Conservation (phyloP, 2,888 invertebrate species). For the Osmoderma eremita region DNA sequence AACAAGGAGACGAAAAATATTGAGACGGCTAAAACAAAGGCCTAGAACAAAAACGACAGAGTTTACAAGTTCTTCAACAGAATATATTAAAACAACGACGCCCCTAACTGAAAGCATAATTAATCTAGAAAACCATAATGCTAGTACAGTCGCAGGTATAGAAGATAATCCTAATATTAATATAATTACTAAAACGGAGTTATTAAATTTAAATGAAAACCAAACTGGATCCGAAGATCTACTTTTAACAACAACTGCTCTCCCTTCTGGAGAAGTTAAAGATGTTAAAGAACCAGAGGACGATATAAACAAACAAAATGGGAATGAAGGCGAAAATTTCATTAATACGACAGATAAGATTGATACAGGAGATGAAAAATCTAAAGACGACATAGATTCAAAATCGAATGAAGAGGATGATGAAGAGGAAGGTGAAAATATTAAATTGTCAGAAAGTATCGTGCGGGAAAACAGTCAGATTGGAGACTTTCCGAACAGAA, state of each 20-base stretch:
- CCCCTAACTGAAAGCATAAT: not conserved
- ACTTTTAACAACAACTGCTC: conserved; percentile 14
- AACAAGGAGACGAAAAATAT: conserved; percentile 23
- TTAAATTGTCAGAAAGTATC: conserved; percentile 62
- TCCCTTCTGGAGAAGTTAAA: conserved; percentile 5
- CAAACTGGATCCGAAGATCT: conserved; percentile 24
- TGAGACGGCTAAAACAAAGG: conserved; percentile 14
- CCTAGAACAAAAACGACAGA: not conserved
- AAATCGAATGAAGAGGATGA: conserved; percentile 47
- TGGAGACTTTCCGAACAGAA: conserved; percentile 49
- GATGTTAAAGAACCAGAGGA: conserved; percentile 30
- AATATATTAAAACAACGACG: not conserved
- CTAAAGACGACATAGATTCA: conserved; percentile 49
- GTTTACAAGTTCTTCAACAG: not conserved
- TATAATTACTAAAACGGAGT: conserved; percentile 35
- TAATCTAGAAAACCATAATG: not conserved
- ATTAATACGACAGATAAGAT: conserved; percentile 32
- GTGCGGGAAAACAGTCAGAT: conserved; percentile 61
- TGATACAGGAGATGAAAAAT: conserved; percentile 33
- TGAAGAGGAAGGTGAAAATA: conserved; percentile 60
- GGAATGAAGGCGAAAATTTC: conserved; percentile 12
- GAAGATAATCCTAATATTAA: conserved; percentile 32
- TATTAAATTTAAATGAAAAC: conserved; percentile 23
- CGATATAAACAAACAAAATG: not conserved
- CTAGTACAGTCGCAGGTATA: not conserved